Evolutionary conservation across 2,113 vertebrate species (phyloP), one percentile per base, ranked within the genome.

Genomic region (Gallinago media): DNA sequence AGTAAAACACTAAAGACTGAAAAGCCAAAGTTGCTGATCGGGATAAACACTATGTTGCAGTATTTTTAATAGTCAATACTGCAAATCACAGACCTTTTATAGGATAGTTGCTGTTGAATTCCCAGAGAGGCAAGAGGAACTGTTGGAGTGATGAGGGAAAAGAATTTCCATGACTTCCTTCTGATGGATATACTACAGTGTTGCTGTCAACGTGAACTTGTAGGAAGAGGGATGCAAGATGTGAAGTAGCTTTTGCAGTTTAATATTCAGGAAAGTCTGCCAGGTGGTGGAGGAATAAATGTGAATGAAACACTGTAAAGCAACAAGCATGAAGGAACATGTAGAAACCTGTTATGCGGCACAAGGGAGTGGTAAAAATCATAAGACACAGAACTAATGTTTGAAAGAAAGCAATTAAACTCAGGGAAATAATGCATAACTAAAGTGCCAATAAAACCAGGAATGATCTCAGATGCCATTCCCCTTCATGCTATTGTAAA

Each of bases 21-120:
- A 68, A 85, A 76, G 27, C 22, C 42, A 63, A 92, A 42, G 27
- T 15, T 91, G 5, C 16, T 81, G n/a, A 59, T 84, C 26, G 68
- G 25, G 40, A 29, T 52, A 40, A 81, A 50, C 2, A 9, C 2
- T 11, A 29, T 5, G 2, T 38, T 1, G 0, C 26, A 44, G 12
- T 66, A n/a, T 81, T 81, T 94, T 84, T 65, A 61, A 63, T 15
- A 85, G 34, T 42, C 5, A 79, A 27, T 59, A 32, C 26, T 66
- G 34, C 29, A 84, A 67, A 63, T 70, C 36, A 26, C 22, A 62
- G 47, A 42, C 2, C 14, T 55, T 81, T 68, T 79, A 46, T 9
- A 25, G 7, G 16, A 40, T 2, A 27, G 12, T 40, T 84, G 36
- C 8, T 40, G 20, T 16, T 55, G 59, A 71, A 70, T 75, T 38